Conservation (phyloP, 2,113 vertebrate species). For the Anguilla rostrata region DNA sequence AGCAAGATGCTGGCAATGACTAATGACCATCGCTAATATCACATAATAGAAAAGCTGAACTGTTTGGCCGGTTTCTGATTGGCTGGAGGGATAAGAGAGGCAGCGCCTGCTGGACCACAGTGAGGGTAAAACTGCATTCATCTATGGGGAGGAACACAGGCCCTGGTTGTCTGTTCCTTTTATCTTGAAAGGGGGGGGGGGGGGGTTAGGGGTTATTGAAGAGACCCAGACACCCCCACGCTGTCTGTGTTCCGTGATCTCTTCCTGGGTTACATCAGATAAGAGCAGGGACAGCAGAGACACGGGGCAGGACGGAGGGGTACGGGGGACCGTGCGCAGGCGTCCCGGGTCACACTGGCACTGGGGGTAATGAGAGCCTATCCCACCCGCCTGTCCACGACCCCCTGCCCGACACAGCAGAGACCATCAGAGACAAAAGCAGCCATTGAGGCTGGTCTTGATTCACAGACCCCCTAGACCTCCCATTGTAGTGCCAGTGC, state of each 20-base stretch:
- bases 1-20: not conserved
- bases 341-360: not conserved
- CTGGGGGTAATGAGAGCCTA: not conserved
- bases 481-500: not conserved
- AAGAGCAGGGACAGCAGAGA: constrained; percentile 11
- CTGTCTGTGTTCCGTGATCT: not conserved
- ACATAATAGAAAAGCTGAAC: not conserved
- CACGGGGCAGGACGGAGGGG: constrained; percentile 15
- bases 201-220: constrained; percentile 1
- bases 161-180: not conserved
- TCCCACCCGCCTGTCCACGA: not conserved
- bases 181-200: not conserved
- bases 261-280: not conserved
- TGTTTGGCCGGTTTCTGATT: not conserved
- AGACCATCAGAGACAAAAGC: not conserved
- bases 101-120: not conserved
- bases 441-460: not conserved
- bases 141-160: not conserved
- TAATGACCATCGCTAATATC: not conserved
- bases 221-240: not conserved
- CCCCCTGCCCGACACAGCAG: not conserved
- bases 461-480: not conserved
- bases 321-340: constrained; percentile 17
- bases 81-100: not conserved
- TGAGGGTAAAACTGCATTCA: not conserved